These are phyloP conservation scores for Drosophila affinis DNA, from an alignment of 2,888 invertebrate genomes.

Conservation along the genomic window DNA sequence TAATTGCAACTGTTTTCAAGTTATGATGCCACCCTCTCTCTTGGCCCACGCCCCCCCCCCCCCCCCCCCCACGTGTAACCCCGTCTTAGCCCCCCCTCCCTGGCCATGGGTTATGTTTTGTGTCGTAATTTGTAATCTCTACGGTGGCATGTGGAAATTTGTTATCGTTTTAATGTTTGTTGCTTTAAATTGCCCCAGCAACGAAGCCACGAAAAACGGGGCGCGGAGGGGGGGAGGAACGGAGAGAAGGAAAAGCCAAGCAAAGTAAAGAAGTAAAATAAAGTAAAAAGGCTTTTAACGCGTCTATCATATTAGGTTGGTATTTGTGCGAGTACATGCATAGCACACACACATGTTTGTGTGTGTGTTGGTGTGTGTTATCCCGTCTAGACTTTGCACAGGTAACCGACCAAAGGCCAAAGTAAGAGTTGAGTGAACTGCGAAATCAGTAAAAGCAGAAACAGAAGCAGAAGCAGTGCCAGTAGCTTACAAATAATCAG, in stretches of 20 bases:
- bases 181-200: constrained; percentile 65
- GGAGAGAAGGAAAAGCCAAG: constrained; percentile 3
- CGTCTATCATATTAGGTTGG: constrained; percentile 66
- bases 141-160: constrained; percentile 62
- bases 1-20: constrained; percentile 74
- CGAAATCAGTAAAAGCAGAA: constrained; percentile 47
- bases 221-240: neutral
- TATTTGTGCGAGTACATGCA: constrained; percentile 17
- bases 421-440: constrained; percentile 70
- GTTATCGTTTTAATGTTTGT: constrained; percentile 71
- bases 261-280: constrained; percentile 42
- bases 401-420: constrained; percentile 54
- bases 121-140: constrained; percentile 73
- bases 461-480: constrained; percentile 42
- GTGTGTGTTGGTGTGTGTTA: neutral
- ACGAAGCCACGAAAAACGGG: constrained; percentile 24
- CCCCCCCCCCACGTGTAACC: too few species aligned
- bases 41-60: neutral
- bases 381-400: constrained; percentile 66
- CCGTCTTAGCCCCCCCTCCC: neutral
- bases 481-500: constrained; percentile 6
- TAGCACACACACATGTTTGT: too few species aligned
- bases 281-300: constrained; percentile 56
- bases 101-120: constrained; percentile 58
- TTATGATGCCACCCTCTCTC: constrained; percentile 44